Evolutionary conservation across 1,140 invertebrate genomes (phyloP), one percentile per base, ranked within the genome.

Genomic region (Drosophila ambigua): DNA sequence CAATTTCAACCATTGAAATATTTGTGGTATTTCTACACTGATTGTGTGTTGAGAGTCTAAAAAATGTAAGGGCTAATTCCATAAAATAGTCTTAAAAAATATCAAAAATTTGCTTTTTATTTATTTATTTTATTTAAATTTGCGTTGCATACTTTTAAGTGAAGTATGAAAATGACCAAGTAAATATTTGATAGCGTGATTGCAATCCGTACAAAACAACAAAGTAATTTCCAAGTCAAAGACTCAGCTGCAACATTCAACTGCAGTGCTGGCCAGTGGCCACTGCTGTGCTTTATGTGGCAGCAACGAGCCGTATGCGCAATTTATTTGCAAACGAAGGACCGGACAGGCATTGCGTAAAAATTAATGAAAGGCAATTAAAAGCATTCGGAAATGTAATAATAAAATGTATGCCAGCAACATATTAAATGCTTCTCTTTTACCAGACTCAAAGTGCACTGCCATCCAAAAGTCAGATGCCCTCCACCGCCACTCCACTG

Each of bases 311-410:
- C 60, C 77, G 81, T 84, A 79, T 84, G 58, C 72, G 81, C 77
- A 85, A 84, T 84, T 84, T 84, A 84, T 84, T 85, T 84, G 81
- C 77, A 85, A 80, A 67, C 63, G 68, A 80, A 80, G 35, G 35
- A 39, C 35, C 35, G 35, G 80, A 77, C 80, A 61, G 80, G 81
- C 77, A 77, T 77, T 79, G 81, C 77, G 77, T 84, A 77, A 80
- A 84, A 84, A 84, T 84, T 77, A 84, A 84, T 85, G 81, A 77
- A 85, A 77, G 81, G 67, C 81, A 84, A 84, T 84, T 84, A 84
- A 84, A 80, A 66, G 67, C 81, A 85, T 84, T 85, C 77, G 81
- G 57, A 71, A 51, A 67, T 67, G 67, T 35, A 49, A 59, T 66
- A 79, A 77, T 79, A 77, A 84, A 85, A 84, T 84, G 72, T 68